Conservation (phyloP, 2,797 vertebrate species). For the Sebastes diploproa region DNA sequence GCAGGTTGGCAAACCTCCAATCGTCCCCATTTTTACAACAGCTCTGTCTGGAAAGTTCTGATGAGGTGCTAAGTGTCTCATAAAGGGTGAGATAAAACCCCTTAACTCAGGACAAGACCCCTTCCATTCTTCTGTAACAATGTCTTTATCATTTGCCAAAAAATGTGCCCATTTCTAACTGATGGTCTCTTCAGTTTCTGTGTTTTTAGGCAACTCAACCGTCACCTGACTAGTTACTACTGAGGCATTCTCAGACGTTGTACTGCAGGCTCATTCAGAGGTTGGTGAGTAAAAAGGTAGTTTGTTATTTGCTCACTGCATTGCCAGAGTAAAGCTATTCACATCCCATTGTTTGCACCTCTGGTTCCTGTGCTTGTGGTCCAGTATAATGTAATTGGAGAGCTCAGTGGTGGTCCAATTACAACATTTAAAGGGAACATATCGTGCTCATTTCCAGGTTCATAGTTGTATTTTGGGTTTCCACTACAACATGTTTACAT, state of each 20-base stretch:
- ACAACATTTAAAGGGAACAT: neutral
- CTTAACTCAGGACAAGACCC: slow-evolving; percentile 71
- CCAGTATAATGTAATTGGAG: neutral
- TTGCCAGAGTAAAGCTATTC: neutral
- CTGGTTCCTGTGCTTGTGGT: slow-evolving; percentile 3
- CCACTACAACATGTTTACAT: neutral
- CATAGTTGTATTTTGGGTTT: neutral
- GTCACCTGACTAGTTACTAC: neutral
- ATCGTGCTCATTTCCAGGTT: neutral
- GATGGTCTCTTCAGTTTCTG: slow-evolving; percentile 10
- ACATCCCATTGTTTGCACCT: slow-evolving; percentile 17
- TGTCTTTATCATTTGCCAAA: slow-evolving; percentile 63
- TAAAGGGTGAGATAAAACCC: slow-evolving; percentile 79
- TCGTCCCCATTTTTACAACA: slow-evolving; percentile 51
- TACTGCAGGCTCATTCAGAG: neutral
- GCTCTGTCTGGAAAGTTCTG: slow-evolving; percentile 77
- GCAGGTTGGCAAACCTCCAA: slow-evolving; percentile 69
- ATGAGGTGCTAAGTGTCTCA: slow-evolving; percentile 84
- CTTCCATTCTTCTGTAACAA: slow-evolving; percentile 47
- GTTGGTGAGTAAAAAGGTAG: neutral
- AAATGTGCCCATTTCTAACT: slow-evolving; percentile 23
- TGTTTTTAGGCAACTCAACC: slow-evolving; percentile 3
- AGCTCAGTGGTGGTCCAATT: slow-evolving; percentile 10
- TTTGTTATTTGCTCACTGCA: slow-evolving; percentile 10
- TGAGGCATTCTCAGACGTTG: neutral